Evolutionary conservation across 2,888 invertebrate species (phyloP).

Genomic region (Zhuqinia jingwanae): DNA sequence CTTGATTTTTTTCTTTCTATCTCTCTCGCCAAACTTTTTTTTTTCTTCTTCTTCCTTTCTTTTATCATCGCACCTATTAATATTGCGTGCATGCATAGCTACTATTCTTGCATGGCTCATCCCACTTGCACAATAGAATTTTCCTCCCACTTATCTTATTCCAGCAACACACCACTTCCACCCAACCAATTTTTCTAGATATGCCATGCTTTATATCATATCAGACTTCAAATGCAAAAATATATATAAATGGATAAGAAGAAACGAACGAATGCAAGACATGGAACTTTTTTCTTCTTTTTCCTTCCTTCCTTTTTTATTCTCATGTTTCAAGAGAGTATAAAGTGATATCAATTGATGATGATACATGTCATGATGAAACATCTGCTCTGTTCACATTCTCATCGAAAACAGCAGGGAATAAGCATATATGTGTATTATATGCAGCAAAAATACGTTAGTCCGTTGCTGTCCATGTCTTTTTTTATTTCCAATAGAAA

Average conservation of each 20-base stretch:
- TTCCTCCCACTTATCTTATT: too few relatives aligned
- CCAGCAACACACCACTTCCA: too few relatives aligned
- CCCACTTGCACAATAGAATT: too few relatives aligned
- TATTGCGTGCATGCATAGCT: constrained; percentile 17
- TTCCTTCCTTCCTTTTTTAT: neutral
- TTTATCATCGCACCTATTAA: too few relatives aligned
- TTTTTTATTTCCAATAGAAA: neutral
- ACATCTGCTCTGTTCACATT: constrained; percentile 65
- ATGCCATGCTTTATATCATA: too few relatives aligned
- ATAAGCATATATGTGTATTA: too few relatives aligned
- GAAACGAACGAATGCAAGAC: neutral
- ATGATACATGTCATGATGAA: neutral
- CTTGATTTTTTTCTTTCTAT: neutral
- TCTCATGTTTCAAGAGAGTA: too few relatives aligned
- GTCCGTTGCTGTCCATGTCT: constrained; percentile 49
- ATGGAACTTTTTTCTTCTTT: constrained; percentile 18
- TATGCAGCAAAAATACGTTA: too few relatives aligned
- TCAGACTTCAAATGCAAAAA: too few relatives aligned
- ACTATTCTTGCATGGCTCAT: neutral
- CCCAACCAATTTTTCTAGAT: neutral
- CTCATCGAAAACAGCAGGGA: constrained; percentile 51
- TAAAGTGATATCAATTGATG: constrained; percentile 67
- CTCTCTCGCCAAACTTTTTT: neutral
- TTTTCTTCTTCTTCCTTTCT: too few relatives aligned
- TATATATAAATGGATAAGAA: neutral